Evolutionary conservation across 2,113 vertebrate genomes (phyloP), one percentile per base, ranked within the genome.

Genomic region (Neotoma lepida): DNA sequence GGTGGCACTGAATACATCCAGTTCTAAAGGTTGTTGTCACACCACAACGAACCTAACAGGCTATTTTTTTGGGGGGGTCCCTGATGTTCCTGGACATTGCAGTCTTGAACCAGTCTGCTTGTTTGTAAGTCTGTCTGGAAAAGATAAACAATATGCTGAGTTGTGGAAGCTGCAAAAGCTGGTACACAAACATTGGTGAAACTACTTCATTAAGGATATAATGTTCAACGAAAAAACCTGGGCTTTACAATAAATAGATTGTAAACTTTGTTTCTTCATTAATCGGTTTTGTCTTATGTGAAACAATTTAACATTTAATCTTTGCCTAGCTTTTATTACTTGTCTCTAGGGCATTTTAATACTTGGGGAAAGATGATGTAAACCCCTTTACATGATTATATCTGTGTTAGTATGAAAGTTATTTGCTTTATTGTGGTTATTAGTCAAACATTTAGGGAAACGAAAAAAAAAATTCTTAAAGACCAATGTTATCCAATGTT

Each of bases 321-420:
- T 94, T 95, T 82, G 18, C 81, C 33, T 94, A 76, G 90, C 95
- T 84, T 91, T 77, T 88, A 89, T 89, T 91, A 76, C 46, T 80
- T 93, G 84, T 77, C 93, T 73, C 14, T 81, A 66, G 93, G 86
- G 22, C 28, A 80, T 94, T 90, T 89, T 89, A 92, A 54, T 94
- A 71, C 46, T 95, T 91, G 13, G 46, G 63, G 44, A 94, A 92
- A 71, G 76, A 88, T 35, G 51, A 33, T 33, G 2, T 94, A 86
- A 96, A 78, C n/a, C 20, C n/a, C 56, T 71, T 82, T 24, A 89
- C 61, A 30, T 41, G 12, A 82, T 78, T 95, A 22, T 96, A 5
- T 82, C 13, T 58, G 9, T 73, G 26, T 7, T 82, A 71, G 63
- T 80, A 74, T 46, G 84, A 46, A 90, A 94, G n/a, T 97, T 97